phyloP scores from a whole-genome alignment of 2,113 vertebrate species.

The Coptodon rendalli region DNA sequence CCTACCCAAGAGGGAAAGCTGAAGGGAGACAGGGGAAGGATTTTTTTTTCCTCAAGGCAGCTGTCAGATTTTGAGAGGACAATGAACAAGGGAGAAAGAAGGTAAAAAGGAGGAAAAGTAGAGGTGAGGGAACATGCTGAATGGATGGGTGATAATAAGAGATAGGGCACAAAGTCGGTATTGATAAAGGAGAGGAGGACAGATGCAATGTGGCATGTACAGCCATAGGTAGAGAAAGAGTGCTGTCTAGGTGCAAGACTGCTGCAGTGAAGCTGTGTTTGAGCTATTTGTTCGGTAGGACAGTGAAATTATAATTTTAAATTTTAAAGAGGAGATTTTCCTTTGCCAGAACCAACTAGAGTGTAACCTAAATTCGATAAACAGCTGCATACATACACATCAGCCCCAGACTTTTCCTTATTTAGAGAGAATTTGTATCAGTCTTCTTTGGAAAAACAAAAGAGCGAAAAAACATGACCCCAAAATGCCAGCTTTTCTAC shows the following conservation, averaged over 20 bases:
- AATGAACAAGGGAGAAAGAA: background rate
- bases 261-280: background rate
- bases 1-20: slow-evolving; percentile 17
- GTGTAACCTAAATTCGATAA: background rate
- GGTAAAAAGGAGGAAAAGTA: background rate
- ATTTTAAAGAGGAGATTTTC: background rate
- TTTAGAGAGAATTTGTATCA: background rate
- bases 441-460: background rate
- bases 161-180: background rate
- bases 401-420: background rate
- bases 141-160: slow-evolving; percentile 23
- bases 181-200: background rate
- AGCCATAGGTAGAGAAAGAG: background rate
- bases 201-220: background rate
- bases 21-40: background rate
- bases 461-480: background rate
- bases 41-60: slow-evolving; percentile 4
- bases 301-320: background rate
- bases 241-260: background rate
- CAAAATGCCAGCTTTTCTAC: background rate
- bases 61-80: slow-evolving; percentile 47
- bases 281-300: background rate
- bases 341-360: background rate
- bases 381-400: background rate
- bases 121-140: slow-evolving; percentile 6